Evolutionary conservation across 2,797 vertebrate genomes (phyloP).

Genomic region (Uromys caudimaculatus): DNA sequence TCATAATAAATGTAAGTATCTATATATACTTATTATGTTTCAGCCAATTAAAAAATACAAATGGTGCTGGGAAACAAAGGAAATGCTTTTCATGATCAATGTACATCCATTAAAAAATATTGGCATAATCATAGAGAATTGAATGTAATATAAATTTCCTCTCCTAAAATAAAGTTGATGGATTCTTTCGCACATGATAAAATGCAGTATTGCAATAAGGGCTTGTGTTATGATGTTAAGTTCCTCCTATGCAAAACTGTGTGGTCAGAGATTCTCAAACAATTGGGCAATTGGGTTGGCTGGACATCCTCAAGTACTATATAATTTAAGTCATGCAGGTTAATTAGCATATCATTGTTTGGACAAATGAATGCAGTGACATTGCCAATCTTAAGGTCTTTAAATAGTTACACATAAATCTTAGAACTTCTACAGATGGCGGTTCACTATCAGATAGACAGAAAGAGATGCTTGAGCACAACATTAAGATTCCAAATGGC

Average conservation of each 20-base stretch:
- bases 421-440: slow-evolving; percentile 77
- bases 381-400: slow-evolving; percentile 82
- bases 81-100: not conserved
- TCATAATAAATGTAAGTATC: slow-evolving; percentile 11
- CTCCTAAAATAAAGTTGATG: slow-evolving; percentile 42
- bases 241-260: slow-evolving; percentile 35
- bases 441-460: slow-evolving; percentile 80
- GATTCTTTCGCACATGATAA: slow-evolving; percentile 71
- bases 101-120: slow-evolving; percentile 56
- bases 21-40: not conserved
- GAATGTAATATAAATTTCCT: slow-evolving; percentile 52
- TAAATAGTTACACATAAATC: slow-evolving; percentile 88
- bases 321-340: slow-evolving; percentile 86
- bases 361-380: slow-evolving; percentile 82
- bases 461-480: slow-evolving; percentile 73
- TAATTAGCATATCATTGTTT: slow-evolving; percentile 87
- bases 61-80: not conserved
- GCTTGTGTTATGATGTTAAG: slow-evolving; percentile 65
- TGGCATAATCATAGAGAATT: slow-evolving; percentile 57
- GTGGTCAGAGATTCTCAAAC: slow-evolving; percentile 64
- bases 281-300: slow-evolving; percentile 50
- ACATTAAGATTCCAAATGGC: slow-evolving; percentile 83
- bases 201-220: not conserved
- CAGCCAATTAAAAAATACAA: slow-evolving; percentile 2
- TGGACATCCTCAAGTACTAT: slow-evolving; percentile 71